Base-by-base conservation (phyloP, 2,113 vertebrate species). In the Candoia aspera region DNA sequence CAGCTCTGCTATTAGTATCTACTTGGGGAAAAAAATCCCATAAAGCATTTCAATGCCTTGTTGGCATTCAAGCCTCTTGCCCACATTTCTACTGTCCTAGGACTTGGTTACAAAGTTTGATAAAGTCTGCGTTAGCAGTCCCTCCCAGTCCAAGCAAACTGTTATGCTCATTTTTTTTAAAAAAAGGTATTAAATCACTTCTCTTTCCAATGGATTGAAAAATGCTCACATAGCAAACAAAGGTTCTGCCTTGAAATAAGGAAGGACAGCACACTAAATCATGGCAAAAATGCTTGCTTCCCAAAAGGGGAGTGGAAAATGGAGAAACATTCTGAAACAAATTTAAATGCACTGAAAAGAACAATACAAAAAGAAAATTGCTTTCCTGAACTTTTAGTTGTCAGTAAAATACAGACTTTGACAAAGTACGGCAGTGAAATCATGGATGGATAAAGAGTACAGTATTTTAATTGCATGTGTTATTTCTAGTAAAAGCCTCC, bases 221-320 rank as follows among this genome's bases (percentile, higher is more conserved):
- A 89, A 94, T 53, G 88, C 58, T 29, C 92, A 93, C 83, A 79
- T 0, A 95, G 90, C 93, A 96, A 95, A 94, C 11, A 59, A 94
- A 95, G 90, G 64, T 37, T 96, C 54, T 95, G 90, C 89, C 95
- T 92, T 96, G 83, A 90, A 96, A 95, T 90, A 95, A 92, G 95
- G 91, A 92, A 15, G 94, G 94, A 93, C 13, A 92, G 85, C 54
- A 88, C 88, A 95, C 91, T 91, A 92, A 95, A 95, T 96, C 90
- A 87, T 89, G 95, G 90, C 94, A 93, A 95, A 89, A 96, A 95
- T 92, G 94, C 91, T 95, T 91, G 62, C 87, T 95, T 92, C 86
- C 49, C 95, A 91, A 95, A 94, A 90, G 91, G 95, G 64, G 21
- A 42, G n/a, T 53, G 55, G 91, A 23, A 90, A 79, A 90, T 57